These are phyloP conservation scores for Pollenia amentaria DNA, from an alignment of 2,888 invertebrate species.

Conservation along the genomic window DNA sequence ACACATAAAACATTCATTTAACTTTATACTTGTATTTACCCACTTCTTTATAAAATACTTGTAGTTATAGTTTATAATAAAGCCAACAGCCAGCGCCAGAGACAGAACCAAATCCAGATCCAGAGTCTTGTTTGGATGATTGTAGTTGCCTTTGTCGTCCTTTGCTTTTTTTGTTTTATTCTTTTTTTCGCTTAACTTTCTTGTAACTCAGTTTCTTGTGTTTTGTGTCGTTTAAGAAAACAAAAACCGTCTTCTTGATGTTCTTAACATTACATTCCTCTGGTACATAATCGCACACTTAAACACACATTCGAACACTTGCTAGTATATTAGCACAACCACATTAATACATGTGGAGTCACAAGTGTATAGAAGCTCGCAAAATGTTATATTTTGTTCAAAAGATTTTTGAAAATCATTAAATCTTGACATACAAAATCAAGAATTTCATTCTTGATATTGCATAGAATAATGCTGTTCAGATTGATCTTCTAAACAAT, in stretches of 20 bases:
- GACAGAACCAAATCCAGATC: slow-evolving; percentile 24
- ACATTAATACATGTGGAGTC: neutral
- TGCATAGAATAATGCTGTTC: too few relatives aligned
- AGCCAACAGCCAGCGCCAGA: slow-evolving; percentile 63
- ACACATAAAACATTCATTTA: slow-evolving; percentile 65
- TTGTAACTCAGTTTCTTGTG: slow-evolving; percentile 66
- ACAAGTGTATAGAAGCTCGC: neutral
- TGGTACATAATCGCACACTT: slow-evolving; percentile 46
- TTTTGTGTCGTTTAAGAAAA: slow-evolving; percentile 72
- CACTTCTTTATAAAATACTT: slow-evolving; percentile 73
- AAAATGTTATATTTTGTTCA: neutral
- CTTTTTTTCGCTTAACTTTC: slow-evolving; percentile 43
- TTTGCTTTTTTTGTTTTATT: slow-evolving; percentile 31
- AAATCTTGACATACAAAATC: too few relatives aligned
- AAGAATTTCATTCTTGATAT: too few relatives aligned
- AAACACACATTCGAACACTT: slow-evolving; percentile 21
- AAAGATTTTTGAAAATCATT: too few relatives aligned
- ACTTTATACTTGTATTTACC: slow-evolving; percentile 69
- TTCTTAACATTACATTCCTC: slow-evolving; percentile 62
- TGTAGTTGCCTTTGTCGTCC: slow-evolving; percentile 41
- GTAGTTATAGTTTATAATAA: slow-evolving; percentile 74
- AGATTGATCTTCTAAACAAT: too few relatives aligned
- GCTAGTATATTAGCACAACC: slow-evolving; percentile 15
- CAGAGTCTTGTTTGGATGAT: slow-evolving; percentile 23
- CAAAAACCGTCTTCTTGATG: slow-evolving; percentile 61